These are phyloP conservation scores for Philaenus spumarius DNA, from an alignment of 1,140 invertebrate genomes.

Conservation along the genomic window DNA sequence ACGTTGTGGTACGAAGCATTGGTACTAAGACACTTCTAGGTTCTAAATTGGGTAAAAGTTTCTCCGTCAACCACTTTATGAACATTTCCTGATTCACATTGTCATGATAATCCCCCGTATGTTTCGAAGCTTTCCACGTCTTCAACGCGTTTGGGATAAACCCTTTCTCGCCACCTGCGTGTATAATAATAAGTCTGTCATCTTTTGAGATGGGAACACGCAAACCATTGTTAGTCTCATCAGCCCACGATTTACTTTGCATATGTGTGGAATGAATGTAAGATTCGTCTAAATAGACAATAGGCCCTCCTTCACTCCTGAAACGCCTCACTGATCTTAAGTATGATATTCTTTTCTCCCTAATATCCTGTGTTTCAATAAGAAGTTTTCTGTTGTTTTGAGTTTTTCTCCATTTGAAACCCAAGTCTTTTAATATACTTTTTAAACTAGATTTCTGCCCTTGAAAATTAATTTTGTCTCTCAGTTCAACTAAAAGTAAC, in stretches of 20 bases:
- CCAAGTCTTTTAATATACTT: too few relatives aligned
- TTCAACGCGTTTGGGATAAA: background rate
- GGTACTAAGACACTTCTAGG: slow-evolving; percentile 37
- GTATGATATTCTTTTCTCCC: slow-evolving; percentile 9
- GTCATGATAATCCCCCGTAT: slow-evolving; percentile 21
- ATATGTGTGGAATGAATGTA: slow-evolving; percentile 3
- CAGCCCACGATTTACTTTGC: slow-evolving; percentile 4
- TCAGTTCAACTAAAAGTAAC: background rate
- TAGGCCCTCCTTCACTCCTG: slow-evolving; percentile 9
- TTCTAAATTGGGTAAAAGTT: slow-evolving; percentile 29
- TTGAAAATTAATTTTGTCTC: background rate
- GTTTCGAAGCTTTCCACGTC: slow-evolving; percentile 1
- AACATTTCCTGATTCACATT: slow-evolving; percentile 23
- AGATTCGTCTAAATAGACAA: slow-evolving; percentile 11
- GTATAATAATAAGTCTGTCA: slow-evolving; percentile 1
- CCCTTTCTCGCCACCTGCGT: slow-evolving; percentile 13
- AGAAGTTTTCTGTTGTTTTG: slow-evolving; percentile 13
- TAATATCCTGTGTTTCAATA: slow-evolving; percentile 12
- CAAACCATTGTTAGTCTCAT: slow-evolving; percentile 1
- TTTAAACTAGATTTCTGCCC: too few relatives aligned
- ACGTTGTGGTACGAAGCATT: slow-evolving; percentile 37
- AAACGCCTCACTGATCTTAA: too few relatives aligned
- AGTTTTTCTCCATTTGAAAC: slow-evolving; percentile 11
- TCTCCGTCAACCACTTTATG: slow-evolving; percentile 30
- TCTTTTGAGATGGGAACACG: background rate